Conservation (phyloP, 2,113 vertebrate genomes). For the Bos javanicus region DNA sequence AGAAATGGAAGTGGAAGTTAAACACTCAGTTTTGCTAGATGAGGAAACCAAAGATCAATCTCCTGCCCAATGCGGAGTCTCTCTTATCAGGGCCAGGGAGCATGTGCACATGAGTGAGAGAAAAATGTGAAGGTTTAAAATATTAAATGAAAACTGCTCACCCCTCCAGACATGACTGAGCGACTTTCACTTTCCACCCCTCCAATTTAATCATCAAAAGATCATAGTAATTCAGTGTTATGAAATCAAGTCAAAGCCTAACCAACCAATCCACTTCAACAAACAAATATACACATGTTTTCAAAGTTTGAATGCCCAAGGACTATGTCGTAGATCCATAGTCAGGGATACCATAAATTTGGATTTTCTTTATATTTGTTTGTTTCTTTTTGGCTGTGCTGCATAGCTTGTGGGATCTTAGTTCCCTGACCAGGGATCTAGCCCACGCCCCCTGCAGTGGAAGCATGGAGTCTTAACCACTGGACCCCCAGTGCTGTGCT, state of each 20-base stretch:
- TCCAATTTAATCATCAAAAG: background rate
- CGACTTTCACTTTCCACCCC: background rate
- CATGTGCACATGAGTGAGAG: fast-evolving
- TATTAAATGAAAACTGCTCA: background rate
- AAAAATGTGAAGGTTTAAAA: background rate
- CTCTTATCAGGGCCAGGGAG: background rate
- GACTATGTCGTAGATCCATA: background rate
- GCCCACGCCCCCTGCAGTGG: background rate
- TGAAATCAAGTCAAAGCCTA: background rate
- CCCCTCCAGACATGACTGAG: background rate
- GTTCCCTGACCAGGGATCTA: background rate
- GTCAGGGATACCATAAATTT: background rate
- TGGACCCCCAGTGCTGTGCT: background rate
- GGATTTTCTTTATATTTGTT: background rate
- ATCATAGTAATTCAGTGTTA: background rate
- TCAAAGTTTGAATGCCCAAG: background rate
- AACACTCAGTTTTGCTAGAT: background rate
- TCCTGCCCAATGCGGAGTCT: background rate
- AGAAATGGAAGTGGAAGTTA: background rate
- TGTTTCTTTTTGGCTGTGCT: background rate
- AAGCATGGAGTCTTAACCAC: background rate
- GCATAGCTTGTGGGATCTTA: background rate
- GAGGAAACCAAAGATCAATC: background rate
- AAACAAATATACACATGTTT: background rate
- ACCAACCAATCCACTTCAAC: background rate